A percentile compares a stretch with the other conserved stretches of the same genome.
phyloP scores from a whole-genome alignment of 2,113 vertebrate genomes.

The Ochotona princeps region DNA sequence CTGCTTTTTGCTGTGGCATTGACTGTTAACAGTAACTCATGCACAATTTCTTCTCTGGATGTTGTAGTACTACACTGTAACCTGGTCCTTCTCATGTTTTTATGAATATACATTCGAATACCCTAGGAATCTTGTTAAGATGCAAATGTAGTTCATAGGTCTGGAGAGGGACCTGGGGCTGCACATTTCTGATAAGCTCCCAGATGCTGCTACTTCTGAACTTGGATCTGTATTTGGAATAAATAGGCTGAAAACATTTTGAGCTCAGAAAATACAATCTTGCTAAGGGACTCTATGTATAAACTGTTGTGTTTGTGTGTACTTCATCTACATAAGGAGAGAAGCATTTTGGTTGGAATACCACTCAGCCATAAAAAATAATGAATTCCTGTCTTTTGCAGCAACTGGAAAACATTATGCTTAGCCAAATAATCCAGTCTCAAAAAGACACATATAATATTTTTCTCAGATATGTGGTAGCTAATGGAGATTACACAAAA shows the following conservation, averaged over 20 bases:
- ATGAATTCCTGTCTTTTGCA: no score
- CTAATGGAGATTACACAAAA: no score
- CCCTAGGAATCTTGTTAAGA: not conserved
- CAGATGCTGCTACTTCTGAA: not conserved
- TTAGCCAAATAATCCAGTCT: no score
- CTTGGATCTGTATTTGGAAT: not conserved
- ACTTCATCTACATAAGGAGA: not conserved
- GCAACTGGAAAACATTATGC: no score
- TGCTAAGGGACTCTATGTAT: not conserved
- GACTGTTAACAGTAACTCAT: not conserved
- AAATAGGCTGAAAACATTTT: not conserved
- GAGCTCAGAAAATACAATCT: not conserved
- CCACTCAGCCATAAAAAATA: no score
- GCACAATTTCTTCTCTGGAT: accelerated
- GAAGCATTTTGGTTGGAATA: not conserved
- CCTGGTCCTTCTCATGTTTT: not conserved
- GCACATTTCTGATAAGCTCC: not conserved
- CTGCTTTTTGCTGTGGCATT: not conserved
- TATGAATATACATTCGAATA: not conserved
- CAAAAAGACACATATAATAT: no score
- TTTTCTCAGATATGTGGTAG: no score
- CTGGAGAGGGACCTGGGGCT: not conserved
- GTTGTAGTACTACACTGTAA: not conserved
- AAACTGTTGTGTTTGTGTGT: not conserved
- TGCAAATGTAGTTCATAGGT: not conserved